A percentile compares a stretch with the other conserved stretches of the same genome.
Evolutionary conservation across 2,888 invertebrate genomes (phyloP).

Genomic region (Drosophila prostipennis): DNA sequence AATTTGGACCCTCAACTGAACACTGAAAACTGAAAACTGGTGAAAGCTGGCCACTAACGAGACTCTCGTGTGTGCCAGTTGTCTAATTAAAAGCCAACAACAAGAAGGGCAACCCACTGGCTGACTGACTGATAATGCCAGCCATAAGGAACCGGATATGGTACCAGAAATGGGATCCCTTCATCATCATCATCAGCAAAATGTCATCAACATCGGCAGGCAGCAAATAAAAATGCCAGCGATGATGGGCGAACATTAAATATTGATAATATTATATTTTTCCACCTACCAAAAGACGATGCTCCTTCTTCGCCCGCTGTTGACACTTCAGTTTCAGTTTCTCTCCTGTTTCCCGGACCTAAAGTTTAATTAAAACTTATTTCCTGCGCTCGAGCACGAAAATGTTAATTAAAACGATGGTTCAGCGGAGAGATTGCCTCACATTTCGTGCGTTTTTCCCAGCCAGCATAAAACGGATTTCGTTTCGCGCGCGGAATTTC

Average conservation of each 20-base stretch:
- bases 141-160: conserved; percentile 37
- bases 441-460: conserved; percentile 12
- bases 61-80: conserved; percentile 37
- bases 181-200: conserved; percentile 16
- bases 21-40: conserved; percentile 4
- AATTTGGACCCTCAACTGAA: no score
- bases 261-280: conserved; percentile 40
- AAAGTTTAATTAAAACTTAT: conserved; percentile 64
- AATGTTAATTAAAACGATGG: conserved; percentile 54
- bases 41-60: conserved; percentile 49
- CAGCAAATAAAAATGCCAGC: conserved; percentile 6
- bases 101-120: conserved; percentile 13
- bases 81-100: conserved; percentile 62
- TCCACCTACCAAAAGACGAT: conserved; percentile 12
- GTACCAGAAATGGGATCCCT: conserved; percentile 12
- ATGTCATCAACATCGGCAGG: conserved; percentile 7
- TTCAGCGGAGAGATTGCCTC: conserved; percentile 22
- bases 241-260: conserved; percentile 20
- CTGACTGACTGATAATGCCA: conserved; percentile 24
- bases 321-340: conserved; percentile 20
- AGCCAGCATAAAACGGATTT: conserved; percentile 13
- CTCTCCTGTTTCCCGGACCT: not conserved
- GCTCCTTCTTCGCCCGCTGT: conserved; percentile 3
- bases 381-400: conserved; percentile 52
- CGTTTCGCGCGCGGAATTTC: conserved; percentile 28